Evolutionary conservation across 2,888 invertebrate genomes (phyloP).

Genomic region (Nomada hirtipes): DNA sequence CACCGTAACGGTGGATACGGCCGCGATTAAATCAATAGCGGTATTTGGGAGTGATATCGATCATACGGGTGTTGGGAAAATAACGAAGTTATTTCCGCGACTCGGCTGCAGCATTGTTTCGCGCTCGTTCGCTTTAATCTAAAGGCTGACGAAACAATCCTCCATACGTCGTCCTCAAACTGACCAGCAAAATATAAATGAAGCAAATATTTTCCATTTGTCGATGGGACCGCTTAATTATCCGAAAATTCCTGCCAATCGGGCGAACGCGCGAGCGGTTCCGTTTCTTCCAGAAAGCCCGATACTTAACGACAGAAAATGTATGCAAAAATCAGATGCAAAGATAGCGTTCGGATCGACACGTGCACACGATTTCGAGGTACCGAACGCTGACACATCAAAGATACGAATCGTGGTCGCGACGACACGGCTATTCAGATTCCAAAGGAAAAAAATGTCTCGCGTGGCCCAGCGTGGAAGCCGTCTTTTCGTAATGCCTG

Average conservation of each 20-base stretch:
- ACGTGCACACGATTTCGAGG: background rate
- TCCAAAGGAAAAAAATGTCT: slow-evolving; percentile 55
- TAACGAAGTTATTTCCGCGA: slow-evolving; percentile 58
- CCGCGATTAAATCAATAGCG: slow-evolving; percentile 59
- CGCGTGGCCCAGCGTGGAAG: slow-evolving; percentile 54
- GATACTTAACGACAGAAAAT: too few species aligned
- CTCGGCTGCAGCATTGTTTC: slow-evolving; percentile 25
- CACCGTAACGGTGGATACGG: slow-evolving; percentile 38
- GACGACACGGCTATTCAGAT: slow-evolving; percentile 59
- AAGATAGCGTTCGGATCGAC: background rate
- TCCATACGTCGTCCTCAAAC: background rate
- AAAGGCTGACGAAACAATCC: slow-evolving; percentile 20
- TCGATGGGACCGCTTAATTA: too few species aligned
- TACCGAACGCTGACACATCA: slow-evolving; percentile 41
- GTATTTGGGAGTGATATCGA: slow-evolving; percentile 55
- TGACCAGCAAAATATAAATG: background rate
- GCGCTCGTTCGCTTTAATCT: slow-evolving; percentile 8
- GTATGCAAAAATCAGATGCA: background rate
- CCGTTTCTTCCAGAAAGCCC: too few species aligned
- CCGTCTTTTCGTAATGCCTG: slow-evolving; percentile 81
- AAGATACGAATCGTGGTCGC: slow-evolving; percentile 8
- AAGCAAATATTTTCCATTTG: background rate
- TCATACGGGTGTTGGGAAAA: slow-evolving; percentile 65
- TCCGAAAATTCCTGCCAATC: too few species aligned
- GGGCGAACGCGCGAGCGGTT: too few species aligned